These are phyloP conservation scores for Diarsia rubi DNA, from an alignment of 2,888 invertebrate genomes.

Conservation along the genomic window DNA sequence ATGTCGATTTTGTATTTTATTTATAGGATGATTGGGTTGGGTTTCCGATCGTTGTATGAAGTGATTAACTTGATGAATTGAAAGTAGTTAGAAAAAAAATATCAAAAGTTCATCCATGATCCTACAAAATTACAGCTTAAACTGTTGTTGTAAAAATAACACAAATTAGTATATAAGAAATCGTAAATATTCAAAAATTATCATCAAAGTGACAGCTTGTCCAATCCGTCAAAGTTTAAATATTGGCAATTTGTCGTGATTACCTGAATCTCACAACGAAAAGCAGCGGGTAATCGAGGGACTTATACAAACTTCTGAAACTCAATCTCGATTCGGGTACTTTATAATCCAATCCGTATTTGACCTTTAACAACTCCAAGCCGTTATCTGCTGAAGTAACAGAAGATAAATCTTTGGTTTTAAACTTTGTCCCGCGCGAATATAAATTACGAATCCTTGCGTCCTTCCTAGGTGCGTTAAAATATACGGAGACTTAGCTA, in stretches of 20 bases:
- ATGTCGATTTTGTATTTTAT: constrained; percentile 55
- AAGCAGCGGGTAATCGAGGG: constrained; percentile 67
- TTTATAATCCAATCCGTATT: constrained; percentile 77
- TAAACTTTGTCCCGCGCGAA: constrained; percentile 79
- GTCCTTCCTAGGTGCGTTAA: constrained; percentile 82
- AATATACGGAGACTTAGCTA: constrained; percentile 79
- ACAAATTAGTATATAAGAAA: background rate
- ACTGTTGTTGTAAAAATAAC: background rate
- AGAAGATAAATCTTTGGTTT: constrained; percentile 85
- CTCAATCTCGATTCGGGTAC: constrained; percentile 76
- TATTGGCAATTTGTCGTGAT: constrained; percentile 48
- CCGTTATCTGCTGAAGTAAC: constrained; percentile 75
- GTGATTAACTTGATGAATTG: background rate
- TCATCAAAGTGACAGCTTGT: background rate
- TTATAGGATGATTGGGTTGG: constrained; percentile 49
- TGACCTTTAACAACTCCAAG: constrained; percentile 80
- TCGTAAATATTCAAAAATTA: background rate
- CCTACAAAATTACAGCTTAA: background rate
- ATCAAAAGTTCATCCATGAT: background rate
- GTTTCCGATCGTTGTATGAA: constrained; percentile 10
- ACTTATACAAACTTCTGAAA: constrained; percentile 72
- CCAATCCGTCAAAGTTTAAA: constrained; percentile 19
- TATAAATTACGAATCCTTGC: constrained; percentile 84
- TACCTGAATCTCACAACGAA: constrained; percentile 31
- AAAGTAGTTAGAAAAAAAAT: background rate